These are phyloP conservation scores for Aplocera efformata DNA, from an alignment of 2,888 invertebrate genomes.

Conservation along the genomic window DNA sequence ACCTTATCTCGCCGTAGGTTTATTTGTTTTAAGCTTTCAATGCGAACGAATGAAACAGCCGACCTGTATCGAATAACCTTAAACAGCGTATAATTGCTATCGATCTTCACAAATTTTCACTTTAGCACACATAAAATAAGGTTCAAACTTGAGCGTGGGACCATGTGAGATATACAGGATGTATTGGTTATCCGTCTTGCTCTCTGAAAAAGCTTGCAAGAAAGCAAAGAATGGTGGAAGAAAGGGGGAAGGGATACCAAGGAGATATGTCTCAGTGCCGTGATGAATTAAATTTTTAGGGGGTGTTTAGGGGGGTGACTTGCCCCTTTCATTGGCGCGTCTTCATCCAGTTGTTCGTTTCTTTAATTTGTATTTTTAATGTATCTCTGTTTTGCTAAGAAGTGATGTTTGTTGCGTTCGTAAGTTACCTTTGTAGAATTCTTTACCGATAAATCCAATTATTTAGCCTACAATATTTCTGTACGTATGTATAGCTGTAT, in stretches of 20 bases:
- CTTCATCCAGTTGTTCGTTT: constrained; percentile 67
- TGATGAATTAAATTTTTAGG: constrained; percentile 81
- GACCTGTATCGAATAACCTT: constrained; percentile 46
- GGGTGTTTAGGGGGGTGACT: constrained; percentile 62
- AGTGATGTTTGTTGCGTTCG: background rate
- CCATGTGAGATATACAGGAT: constrained; percentile 43
- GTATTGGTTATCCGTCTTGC: constrained; percentile 46
- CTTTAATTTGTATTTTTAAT: constrained; percentile 69
- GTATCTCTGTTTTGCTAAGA: constrained; percentile 31
- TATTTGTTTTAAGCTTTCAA: constrained; percentile 78
- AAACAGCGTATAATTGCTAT: constrained; percentile 35
- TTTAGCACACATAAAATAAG: accelerated
- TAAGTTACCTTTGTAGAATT: too few relatives aligned
- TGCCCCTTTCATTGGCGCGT: constrained; percentile 71
- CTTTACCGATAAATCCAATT: too few relatives aligned
- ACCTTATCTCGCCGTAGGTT: constrained; percentile 72
- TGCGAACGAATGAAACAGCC: constrained; percentile 74
- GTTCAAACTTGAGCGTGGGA: constrained; percentile 27
- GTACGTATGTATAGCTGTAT: too few relatives aligned
- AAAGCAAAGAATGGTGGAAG: constrained; percentile 77
- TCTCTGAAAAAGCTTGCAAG: constrained; percentile 76
- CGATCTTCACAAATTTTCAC: constrained; percentile 19
- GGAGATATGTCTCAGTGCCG: constrained; percentile 76
- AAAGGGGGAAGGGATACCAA: constrained; percentile 73
- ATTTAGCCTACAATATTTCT: too few relatives aligned